phyloP scores from a whole-genome alignment of 1,140 invertebrate genomes.

The Tetragonula clypearis region DNA sequence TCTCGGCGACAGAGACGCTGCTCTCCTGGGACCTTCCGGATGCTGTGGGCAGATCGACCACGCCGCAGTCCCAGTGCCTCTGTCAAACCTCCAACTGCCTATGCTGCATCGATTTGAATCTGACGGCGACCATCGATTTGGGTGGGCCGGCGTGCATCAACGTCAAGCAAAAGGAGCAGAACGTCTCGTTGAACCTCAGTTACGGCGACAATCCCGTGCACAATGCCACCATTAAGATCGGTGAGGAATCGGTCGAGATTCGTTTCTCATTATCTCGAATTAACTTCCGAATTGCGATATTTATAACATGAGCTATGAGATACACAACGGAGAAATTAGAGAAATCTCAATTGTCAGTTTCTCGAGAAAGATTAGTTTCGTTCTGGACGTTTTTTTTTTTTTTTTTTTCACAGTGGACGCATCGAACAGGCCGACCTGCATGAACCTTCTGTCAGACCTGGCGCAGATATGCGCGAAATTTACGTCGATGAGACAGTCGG shows the following conservation, averaged over 20 bases:
- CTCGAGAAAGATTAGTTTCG: neutral
- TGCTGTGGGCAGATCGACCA: conserved; percentile 71
- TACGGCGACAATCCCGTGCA: conserved; percentile 82
- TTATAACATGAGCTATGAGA: neutral
- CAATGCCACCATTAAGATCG: conserved; percentile 81
- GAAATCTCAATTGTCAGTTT: no score
- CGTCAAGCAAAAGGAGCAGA: conserved; percentile 80
- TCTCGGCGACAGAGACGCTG: conserved; percentile 69
- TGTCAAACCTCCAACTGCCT: conserved; percentile 78
- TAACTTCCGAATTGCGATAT: neutral
- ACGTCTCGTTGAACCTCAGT: conserved; percentile 81
- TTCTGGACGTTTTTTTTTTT: neutral
- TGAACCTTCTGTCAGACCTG: conserved; percentile 82
- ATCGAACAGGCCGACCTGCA: conserved; percentile 80
- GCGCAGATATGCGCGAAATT: conserved; percentile 83
- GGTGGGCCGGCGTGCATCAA: conserved; percentile 81
- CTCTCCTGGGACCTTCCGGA: conserved; percentile 75
- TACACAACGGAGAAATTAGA: no score
- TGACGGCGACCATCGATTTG: conserved; percentile 80
- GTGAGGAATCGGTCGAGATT: conserved; percentile 63
- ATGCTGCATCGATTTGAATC: conserved; percentile 80
- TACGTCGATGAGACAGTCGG: conserved; percentile 73
- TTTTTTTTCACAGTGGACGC: conserved; percentile 67
- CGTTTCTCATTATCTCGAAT: neutral
- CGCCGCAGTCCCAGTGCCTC: conserved; percentile 78